Conservation (phyloP, 2,113 vertebrate genomes). For the Felis chaus region DNA sequence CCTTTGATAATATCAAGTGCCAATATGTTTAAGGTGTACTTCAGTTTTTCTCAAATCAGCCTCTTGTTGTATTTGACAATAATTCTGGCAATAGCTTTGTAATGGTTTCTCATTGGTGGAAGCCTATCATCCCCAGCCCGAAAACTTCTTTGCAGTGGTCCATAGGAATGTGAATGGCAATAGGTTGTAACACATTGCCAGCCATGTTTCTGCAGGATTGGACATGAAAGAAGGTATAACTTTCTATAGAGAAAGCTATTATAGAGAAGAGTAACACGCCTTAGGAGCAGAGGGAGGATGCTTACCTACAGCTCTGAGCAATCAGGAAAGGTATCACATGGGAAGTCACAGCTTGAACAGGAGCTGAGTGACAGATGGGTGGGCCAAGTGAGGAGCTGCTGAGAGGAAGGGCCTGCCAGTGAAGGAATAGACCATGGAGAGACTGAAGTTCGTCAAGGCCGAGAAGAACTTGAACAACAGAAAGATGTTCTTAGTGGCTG, state of each 20-base stretch:
- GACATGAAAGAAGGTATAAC: not conserved
- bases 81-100: not conserved
- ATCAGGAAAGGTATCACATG: not conserved
- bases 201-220: not conserved
- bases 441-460: not conserved
- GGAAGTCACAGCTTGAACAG: not conserved
- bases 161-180: not conserved
- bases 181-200: not conserved
- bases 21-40: not conserved
- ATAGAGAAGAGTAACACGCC: not conserved
- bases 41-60: not conserved
- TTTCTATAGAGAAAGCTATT: not conserved
- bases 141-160: not conserved
- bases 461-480: not conserved
- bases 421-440: not conserved
- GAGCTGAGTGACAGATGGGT: not conserved
- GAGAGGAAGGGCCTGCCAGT: not conserved
- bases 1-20: not conserved
- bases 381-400: not conserved
- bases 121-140: not conserved
- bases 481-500: not conserved
- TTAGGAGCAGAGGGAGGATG: too few relatives aligned
- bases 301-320: not conserved
- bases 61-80: not conserved
- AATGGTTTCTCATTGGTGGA: not conserved